A percentile compares a stretch with the other conserved stretches of the same genome.
Conservation (phyloP, 2,113 vertebrate species). For the Asarcornis scutulata region DNA sequence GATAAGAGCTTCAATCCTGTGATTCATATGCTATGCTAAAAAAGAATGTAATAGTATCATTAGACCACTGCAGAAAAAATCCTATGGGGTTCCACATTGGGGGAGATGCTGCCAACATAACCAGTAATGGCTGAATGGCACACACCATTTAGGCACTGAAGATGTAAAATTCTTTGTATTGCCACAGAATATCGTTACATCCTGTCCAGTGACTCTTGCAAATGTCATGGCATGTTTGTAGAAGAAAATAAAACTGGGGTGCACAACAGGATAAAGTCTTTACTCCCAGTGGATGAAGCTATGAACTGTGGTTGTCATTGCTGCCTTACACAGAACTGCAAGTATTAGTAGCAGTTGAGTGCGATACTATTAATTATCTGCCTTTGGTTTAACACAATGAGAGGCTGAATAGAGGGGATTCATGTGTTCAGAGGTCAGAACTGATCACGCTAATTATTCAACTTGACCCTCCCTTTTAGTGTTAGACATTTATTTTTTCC, state of each 20-base stretch:
- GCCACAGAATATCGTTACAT: accelerated
- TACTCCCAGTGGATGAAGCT: not conserved
- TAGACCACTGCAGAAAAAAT: not conserved
- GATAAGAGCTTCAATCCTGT: not conserved
- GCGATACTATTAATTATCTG: not conserved
- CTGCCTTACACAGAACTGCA: not conserved
- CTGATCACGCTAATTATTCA: not conserved
- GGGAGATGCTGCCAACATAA: not conserved
- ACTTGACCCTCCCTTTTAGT: not conserved
- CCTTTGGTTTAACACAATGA: not conserved
- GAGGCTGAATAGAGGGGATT: not conserved
- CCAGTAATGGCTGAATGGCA: not conserved
- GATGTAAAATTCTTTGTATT: not conserved
- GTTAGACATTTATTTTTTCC: not conserved
- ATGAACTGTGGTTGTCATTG: not conserved
- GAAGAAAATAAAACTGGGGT: not conserved
- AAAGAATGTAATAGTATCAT: not conserved
- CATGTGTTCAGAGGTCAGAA: not conserved
- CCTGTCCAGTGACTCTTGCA: not conserved
- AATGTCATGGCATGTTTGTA: not conserved
- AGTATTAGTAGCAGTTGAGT: not conserved
- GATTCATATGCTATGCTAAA: not conserved
- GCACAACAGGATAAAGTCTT: not conserved
- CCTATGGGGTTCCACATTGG: not conserved
- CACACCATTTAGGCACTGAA: not conserved